Evolutionary conservation across 2,797 vertebrate genomes (phyloP).

Genomic region (Ciconia nigra): DNA sequence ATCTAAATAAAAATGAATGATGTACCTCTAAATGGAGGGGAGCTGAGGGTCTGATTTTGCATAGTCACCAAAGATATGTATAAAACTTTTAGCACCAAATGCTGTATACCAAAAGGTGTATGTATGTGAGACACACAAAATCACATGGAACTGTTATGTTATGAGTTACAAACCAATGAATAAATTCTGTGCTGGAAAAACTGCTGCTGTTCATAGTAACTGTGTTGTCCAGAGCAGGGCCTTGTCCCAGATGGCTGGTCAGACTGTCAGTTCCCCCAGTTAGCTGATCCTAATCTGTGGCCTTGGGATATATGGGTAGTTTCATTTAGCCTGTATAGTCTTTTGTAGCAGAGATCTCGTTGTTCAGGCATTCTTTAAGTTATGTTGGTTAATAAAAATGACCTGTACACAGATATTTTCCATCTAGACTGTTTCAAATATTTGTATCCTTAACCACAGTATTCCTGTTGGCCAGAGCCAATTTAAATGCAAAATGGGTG

Average conservation of each 20-base stretch:
- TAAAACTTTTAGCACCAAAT: not conserved
- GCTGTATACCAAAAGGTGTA: not conserved
- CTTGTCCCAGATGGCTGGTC: not conserved
- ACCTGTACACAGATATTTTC: not conserved
- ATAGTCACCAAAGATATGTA: accelerated
- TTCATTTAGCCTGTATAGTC: not conserved
- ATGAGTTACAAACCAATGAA: not conserved
- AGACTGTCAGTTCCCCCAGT: not conserved
- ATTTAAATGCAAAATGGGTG: not conserved
- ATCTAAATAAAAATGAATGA: not conserved
- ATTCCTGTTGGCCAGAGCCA: not conserved
- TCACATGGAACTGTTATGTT: not conserved
- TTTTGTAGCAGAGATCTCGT: not conserved
- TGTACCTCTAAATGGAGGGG: not conserved
- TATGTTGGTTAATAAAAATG: not conserved
- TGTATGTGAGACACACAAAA: not conserved
- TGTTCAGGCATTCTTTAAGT: not conserved
- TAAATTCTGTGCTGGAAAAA: not conserved
- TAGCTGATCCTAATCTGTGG: not conserved
- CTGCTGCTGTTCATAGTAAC: not conserved
- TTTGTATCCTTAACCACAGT: not conserved
- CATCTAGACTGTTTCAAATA: not conserved
- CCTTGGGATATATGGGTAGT: not conserved
- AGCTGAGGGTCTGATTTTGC: not conserved
- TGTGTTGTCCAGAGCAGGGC: not conserved